These are phyloP conservation scores for Pangasius sanitwongsei DNA, from an alignment of 2,797 vertebrate species.

Conservation along the genomic window DNA sequence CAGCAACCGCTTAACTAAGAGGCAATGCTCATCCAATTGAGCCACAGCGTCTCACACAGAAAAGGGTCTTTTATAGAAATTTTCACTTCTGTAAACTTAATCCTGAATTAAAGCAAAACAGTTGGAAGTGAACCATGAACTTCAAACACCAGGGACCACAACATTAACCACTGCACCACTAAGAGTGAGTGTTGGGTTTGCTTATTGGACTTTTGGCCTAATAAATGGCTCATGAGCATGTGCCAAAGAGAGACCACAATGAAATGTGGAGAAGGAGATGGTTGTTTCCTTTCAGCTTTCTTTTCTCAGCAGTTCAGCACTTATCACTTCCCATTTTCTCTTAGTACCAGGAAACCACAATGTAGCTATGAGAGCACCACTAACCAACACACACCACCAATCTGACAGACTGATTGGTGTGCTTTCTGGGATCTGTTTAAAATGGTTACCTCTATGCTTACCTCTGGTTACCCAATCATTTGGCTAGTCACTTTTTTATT, in stretches of 20 bases:
- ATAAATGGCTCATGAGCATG: neutral
- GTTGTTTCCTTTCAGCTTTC: neutral
- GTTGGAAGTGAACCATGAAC: neutral
- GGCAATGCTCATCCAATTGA: neutral
- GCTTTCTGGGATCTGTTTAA: neutral
- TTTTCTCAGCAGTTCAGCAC: neutral
- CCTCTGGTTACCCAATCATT: no score
- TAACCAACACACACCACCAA: neutral
- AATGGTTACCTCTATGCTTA: neutral
- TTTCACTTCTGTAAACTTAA: neutral
- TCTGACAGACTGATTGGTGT: neutral
- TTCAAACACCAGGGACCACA: neutral
- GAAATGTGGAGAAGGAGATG: neutral
- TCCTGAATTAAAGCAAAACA: neutral
- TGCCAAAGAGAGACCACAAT: neutral
- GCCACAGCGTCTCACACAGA: neutral
- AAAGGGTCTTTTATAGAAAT: neutral
- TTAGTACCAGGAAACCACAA: neutral
- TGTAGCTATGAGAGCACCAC: neutral
- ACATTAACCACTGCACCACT: neutral
- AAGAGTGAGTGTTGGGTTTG: neutral
- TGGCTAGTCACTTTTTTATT: no score
- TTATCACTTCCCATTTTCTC: neutral
- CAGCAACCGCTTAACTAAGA: neutral
- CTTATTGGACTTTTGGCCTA: neutral